Evolutionary conservation across 2,113 vertebrate species (phyloP).

Genomic region (Vimba vimba): DNA sequence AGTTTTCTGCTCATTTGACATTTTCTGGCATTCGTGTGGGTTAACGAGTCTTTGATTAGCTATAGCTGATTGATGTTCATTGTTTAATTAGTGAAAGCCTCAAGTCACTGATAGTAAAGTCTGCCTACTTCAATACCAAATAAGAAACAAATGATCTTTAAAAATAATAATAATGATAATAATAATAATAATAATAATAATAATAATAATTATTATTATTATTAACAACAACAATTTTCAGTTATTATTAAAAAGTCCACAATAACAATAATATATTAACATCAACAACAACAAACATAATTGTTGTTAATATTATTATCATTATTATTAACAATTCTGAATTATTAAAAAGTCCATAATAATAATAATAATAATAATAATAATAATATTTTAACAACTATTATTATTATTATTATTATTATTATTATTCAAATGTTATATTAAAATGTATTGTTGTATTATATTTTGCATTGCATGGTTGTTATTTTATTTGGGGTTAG

Average conservation of each 20-base stretch:
- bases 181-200: too few species aligned
- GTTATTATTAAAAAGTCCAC: neutral
- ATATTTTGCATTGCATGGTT: neutral
- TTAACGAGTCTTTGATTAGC: constrained; percentile 37
- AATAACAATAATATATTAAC: neutral
- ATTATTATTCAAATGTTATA: neutral
- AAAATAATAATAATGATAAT: too few species aligned
- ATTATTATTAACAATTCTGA: too few species aligned
- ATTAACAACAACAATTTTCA: neutral
- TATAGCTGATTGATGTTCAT: constrained; percentile 25
- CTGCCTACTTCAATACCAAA: neutral
- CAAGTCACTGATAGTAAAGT: constrained; percentile 6
- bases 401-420: too few species aligned
- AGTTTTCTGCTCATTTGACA: neutral
- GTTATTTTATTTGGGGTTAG: neutral
- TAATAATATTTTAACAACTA: too few species aligned
- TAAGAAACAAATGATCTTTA: neutral
- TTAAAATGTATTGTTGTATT: neutral
- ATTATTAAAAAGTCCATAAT: too few species aligned
- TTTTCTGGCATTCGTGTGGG: constrained; percentile 13
- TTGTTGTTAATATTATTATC: too few species aligned
- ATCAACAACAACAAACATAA: too few species aligned
- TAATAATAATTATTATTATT: neutral
- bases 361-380: neutral
- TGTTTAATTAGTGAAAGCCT: constrained; percentile 25